These are phyloP conservation scores for Dreissena rostriformis DNA, from an alignment of 1,140 invertebrate species.

Conservation along the genomic window DNA sequence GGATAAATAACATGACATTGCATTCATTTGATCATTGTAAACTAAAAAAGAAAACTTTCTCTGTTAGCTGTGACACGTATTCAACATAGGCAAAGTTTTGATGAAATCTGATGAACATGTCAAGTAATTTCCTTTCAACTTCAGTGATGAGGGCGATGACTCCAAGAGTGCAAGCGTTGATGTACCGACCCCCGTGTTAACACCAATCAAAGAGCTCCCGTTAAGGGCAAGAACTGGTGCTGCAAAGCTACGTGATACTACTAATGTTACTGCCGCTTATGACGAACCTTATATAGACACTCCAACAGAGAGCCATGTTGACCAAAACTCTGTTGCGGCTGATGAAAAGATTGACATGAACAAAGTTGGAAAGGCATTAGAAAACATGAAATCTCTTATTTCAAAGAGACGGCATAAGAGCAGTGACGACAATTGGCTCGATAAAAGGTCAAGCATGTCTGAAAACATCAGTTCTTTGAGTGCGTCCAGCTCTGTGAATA, in stretches of 20 bases:
- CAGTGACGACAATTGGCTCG: not conserved
- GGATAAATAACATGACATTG: too few relatives aligned
- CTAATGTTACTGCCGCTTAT: constrained; percentile 59
- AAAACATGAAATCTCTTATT: constrained; percentile 30
- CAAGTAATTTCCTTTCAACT: too few relatives aligned
- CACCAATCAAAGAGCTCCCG: constrained; percentile 41
- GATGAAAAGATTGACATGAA: constrained; percentile 25
- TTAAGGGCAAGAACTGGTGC: not conserved
- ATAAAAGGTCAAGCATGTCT: constrained; percentile 44
- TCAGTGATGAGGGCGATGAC: constrained; percentile 67
- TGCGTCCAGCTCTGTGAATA: constrained; percentile 59
- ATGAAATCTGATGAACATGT: too few relatives aligned
- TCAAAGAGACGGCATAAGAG: not conserved
- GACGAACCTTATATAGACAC: constrained; percentile 72
- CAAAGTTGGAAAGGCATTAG: constrained; percentile 43
- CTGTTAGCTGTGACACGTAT: too few relatives aligned
- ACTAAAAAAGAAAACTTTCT: too few relatives aligned
- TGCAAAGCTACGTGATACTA: not conserved
- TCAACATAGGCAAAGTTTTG: too few relatives aligned
- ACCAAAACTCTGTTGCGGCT: not conserved
- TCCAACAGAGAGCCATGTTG: not conserved
- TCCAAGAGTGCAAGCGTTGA: constrained; percentile 41
- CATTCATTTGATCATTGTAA: too few relatives aligned
- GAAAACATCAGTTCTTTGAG: constrained; percentile 66
- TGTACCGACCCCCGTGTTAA: constrained; percentile 34